phyloP scores from a whole-genome alignment of 2,113 vertebrate genomes.

The Laticauda laticaudata region DNA sequence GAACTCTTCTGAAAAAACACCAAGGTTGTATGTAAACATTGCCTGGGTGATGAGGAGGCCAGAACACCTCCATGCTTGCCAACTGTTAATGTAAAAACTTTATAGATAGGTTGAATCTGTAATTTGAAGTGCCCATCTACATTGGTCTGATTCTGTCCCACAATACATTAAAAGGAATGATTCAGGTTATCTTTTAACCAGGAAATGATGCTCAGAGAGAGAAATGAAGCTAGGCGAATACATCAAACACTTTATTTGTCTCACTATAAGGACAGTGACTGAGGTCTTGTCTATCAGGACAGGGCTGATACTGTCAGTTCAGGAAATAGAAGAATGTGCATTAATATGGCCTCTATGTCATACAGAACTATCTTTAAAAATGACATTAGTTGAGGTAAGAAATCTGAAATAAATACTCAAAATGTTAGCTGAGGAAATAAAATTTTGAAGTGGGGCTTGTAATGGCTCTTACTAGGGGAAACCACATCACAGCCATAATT shows the following conservation, averaged over 20 bases:
- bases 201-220: not conserved
- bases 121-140: not conserved
- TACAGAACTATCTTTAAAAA: constrained; percentile 14
- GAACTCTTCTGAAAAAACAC: not conserved
- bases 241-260: not conserved
- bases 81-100: not conserved
- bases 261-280: not conserved
- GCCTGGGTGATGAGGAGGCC: not conserved
- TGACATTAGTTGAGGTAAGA: constrained; percentile 42
- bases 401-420: constrained; percentile 46
- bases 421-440: constrained; percentile 21
- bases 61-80: not conserved
- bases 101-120: not conserved
- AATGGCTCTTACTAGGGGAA: constrained; percentile 61
- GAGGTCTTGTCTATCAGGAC: not conserved
- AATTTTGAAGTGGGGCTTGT: constrained; percentile 46
- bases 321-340: not conserved
- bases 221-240: not conserved
- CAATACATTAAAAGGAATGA: not conserved
- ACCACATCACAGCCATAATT: constrained; percentile 43
- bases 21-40: not conserved
- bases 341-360: constrained; percentile 10
- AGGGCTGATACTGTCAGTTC: not conserved
- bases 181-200: not conserved
- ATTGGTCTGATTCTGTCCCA: not conserved